phyloP scores from a whole-genome alignment of 2,113 vertebrate genomes.

The Oncorhynchus nerka region DNA sequence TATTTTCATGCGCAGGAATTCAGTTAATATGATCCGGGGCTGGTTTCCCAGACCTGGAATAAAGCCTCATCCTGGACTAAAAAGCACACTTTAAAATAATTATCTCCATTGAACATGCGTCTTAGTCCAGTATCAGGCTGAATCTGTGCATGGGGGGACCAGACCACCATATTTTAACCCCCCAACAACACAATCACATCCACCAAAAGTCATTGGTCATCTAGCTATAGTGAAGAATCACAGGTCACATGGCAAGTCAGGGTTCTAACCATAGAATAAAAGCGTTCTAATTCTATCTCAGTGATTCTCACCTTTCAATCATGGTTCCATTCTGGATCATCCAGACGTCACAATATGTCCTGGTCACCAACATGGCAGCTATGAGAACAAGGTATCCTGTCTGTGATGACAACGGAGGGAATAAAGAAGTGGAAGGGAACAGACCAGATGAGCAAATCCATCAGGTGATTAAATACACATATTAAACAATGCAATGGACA shows the following conservation, averaged over 20 bases:
- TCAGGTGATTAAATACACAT: no score
- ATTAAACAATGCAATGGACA: neutral
- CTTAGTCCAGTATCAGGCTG: no score
- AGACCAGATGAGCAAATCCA: no score
- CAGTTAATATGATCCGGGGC: neutral
- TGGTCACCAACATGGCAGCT: conserved; percentile 88
- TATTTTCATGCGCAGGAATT: neutral
- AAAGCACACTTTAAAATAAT: no score
- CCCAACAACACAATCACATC: neutral
- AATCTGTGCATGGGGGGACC: neutral
- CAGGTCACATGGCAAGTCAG: neutral
- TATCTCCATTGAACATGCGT: no score
- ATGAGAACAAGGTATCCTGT: conserved; percentile 91
- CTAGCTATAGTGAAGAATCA: neutral
- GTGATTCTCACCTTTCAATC: conserved; percentile 90
- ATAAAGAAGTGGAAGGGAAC: neutral
- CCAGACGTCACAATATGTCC: conserved; percentile 98
- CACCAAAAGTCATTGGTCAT: neutral
- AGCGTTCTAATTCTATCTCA: neutral
- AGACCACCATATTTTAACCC: neutral
- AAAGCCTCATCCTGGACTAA: no score
- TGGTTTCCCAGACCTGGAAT: neutral
- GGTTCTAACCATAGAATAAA: conserved; percentile 68
- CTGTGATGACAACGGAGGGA: conserved; percentile 61
- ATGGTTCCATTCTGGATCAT: conserved; percentile 99